Conservation (phyloP, 1,140 invertebrate species). For the Atta cephalotes region DNA sequence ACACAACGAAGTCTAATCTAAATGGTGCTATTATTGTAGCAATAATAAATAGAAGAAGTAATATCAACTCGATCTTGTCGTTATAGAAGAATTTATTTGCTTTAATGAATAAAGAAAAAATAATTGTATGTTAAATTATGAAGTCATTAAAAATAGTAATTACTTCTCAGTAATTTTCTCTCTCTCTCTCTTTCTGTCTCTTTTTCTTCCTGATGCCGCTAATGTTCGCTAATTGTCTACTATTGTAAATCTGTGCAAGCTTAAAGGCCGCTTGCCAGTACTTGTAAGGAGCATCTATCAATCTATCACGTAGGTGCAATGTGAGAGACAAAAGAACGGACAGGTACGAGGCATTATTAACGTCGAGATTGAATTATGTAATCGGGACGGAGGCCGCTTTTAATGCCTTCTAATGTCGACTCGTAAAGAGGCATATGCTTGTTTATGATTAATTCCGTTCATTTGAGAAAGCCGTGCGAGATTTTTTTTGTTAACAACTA, state of each 20-base stretch:
- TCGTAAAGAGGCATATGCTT: slow-evolving; percentile 8
- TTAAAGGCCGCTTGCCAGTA: slow-evolving; percentile 40
- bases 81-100: neutral
- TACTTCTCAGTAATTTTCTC: slow-evolving; percentile 20
- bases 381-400: slow-evolving; percentile 35
- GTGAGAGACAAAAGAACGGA: slow-evolving; percentile 50
- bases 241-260: slow-evolving; percentile 50
- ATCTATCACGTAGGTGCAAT: slow-evolving; percentile 47
- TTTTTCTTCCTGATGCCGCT: neutral
- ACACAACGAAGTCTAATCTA: neutral
- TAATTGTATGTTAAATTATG: neutral
- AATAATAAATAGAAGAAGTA: neutral
- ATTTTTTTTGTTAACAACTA: neutral
- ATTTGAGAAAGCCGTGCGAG: slow-evolving; percentile 5
- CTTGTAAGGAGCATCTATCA: slow-evolving; percentile 44
- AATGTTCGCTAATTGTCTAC: slow-evolving; percentile 48
- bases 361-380: slow-evolving; percentile 61
- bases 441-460: slow-evolving; percentile 10
- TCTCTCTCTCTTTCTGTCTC: neutral
- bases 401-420: slow-evolving; percentile 42
- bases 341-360: slow-evolving; percentile 49
- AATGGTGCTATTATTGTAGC: neutral
- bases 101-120: slow-evolving; percentile 25
- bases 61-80: no score
- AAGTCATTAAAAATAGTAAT: slow-evolving; percentile 40